Evolutionary conservation across 2,888 invertebrate genomes (phyloP), one percentile per base, ranked within the genome.

Genomic region (Cetonia aurata): DNA sequence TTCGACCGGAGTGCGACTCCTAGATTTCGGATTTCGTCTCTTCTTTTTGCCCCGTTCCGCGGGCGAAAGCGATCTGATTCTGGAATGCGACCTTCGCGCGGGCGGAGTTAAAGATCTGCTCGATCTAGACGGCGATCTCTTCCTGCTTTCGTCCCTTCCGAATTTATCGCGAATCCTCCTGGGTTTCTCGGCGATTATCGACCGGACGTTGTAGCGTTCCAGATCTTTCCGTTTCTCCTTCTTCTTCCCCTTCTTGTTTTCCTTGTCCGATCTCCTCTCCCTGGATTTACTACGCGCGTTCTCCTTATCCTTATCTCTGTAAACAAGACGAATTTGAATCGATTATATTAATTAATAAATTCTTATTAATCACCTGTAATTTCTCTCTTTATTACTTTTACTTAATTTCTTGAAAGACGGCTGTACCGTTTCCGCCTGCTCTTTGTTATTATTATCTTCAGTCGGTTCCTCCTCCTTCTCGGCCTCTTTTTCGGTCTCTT

Each of bases 181-280:
- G 0, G 90, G 89, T 76, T 90, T 90, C 73, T 92, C 92, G 4
- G 91, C 88, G 8, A 95, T 91, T 44, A 95, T 86, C 72, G 92
- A 91, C 48, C 95, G 87, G 9, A 95, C 95, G 85, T 95, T 92
- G 82, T 96, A 96, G 2, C 95, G 88, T 78, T 92, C 93, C 60
- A 96, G 85, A 79, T 95, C 95, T 79, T 93, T 92, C 13, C 94
- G 87, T 79, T 91, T 93, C 67, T 89, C 88, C 73, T 87, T 87
- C 75, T 86, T 87, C 71, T 85, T 82, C 75, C 83, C 81, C 55
- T 77, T 81, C 48, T 75, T 75, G 55, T 81, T 82, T 8, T 78
- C 78, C 66, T 74, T 73, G 75, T 76, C 79, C 52, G 80, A 77
- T 72, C 76, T 80, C 72, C 79, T 81, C 31, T 84, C 83, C 75